These are phyloP conservation scores for Momotus momota DNA, from an alignment of 2,797 vertebrate genomes.

Conservation along the genomic window DNA sequence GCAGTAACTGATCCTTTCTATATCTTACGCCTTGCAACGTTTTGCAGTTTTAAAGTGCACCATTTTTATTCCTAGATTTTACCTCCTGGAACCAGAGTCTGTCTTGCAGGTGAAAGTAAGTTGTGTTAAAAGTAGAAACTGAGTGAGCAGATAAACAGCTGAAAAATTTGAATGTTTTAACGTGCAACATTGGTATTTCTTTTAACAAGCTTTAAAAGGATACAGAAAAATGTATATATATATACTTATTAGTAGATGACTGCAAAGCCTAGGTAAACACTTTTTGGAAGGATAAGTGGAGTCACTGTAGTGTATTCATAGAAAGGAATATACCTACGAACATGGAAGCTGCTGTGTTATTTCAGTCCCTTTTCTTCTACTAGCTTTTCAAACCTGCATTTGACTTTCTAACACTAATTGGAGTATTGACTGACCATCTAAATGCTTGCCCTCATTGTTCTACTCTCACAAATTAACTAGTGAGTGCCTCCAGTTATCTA, in stretches of 20 bases:
- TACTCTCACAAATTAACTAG: conserved; percentile 72
- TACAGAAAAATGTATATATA: neutral
- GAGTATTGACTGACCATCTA: conserved; percentile 65
- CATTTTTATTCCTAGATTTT: neutral
- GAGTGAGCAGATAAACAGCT: neutral
- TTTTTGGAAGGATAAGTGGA: neutral
- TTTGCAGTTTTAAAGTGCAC: neutral
- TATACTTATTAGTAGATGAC: neutral
- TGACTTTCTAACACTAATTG: conserved; percentile 69
- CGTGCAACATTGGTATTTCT: neutral
- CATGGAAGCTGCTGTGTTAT: neutral
- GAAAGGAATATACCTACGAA: neutral
- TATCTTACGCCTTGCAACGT: neutral
- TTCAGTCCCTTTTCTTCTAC: conserved; percentile 22
- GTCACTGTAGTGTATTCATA: neutral
- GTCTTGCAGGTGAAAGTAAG: neutral
- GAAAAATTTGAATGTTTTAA: neutral
- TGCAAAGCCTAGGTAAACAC: neutral
- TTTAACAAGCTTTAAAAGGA: neutral
- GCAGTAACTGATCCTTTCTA: neutral
- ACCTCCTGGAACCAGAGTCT: neutral
- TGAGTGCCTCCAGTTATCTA: conserved; percentile 70
- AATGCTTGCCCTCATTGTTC: conserved; percentile 56
- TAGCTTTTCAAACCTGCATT: conserved; percentile 8
- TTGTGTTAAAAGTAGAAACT: neutral